Percentiles rank a stretch among this genome's conserved stretches.
phyloP scores from a whole-genome alignment of 2,113 vertebrate genomes.

The Bagarius yarrelli region DNA sequence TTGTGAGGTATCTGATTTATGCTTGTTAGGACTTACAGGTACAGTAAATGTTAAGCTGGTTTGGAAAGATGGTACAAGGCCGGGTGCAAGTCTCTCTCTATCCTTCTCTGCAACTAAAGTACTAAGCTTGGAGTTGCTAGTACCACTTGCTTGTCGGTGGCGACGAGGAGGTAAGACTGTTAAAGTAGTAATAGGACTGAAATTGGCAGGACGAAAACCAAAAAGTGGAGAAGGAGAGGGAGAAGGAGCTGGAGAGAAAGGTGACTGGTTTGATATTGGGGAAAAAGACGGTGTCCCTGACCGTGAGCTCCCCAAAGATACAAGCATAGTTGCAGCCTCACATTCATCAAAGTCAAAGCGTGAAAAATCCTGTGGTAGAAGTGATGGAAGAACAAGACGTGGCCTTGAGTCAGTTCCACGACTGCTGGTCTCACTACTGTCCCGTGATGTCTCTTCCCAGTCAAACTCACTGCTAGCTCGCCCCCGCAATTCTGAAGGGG shows the following conservation, averaged over 20 bases:
- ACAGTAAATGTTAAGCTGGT: constrained; percentile 88
- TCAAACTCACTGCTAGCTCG: constrained; percentile 82
- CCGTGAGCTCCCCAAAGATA: constrained; percentile 86
- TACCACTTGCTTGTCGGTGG: constrained; percentile 80
- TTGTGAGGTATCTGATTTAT: constrained; percentile 73
- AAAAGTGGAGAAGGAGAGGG: constrained; percentile 87
- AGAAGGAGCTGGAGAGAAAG: constrained; percentile 86
- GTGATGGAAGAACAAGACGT: constrained; percentile 69
- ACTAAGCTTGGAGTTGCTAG: constrained; percentile 47
- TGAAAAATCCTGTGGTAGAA: constrained; percentile 75
- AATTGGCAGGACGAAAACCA: constrained; percentile 85
- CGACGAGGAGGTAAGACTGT: constrained; percentile 73
- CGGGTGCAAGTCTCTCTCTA: constrained; percentile 77
- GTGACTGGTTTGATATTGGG: constrained; percentile 86
- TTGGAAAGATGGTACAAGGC: constrained; percentile 79
- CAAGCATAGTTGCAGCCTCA: constrained; percentile 89
- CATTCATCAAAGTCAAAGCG: constrained; percentile 92
- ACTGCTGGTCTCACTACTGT: constrained; percentile 83
- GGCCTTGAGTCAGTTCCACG: constrained; percentile 79
- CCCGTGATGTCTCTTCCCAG: constrained; percentile 86
- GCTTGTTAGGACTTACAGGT: constrained; percentile 85
- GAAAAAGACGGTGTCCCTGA: constrained; percentile 88
- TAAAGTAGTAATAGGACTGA: constrained; percentile 85
- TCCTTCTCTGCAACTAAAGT: constrained; percentile 65
- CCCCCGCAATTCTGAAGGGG: constrained; percentile 73